Conservation (phyloP, 2,888 invertebrate species). For the Digitonthophagus gazella region DNA sequence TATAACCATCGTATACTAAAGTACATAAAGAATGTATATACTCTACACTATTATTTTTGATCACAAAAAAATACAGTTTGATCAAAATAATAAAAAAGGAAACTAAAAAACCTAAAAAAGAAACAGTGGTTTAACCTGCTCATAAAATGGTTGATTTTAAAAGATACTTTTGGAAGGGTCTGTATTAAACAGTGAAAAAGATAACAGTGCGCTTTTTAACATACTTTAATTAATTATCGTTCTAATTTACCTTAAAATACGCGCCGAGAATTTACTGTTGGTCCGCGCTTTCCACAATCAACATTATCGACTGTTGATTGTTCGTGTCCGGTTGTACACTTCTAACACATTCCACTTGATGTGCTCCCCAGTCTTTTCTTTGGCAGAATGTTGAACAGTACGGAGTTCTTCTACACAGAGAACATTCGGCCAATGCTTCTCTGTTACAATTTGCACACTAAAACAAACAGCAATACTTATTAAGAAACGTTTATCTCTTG, state of each 20-base stretch:
- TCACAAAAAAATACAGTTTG: too few species aligned
- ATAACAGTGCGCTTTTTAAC: background rate
- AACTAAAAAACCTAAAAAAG: background rate
- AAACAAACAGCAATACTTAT: conserved; percentile 33
- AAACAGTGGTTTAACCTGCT: too few species aligned
- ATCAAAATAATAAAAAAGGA: background rate
- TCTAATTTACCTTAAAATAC: background rate
- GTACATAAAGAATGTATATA: background rate
- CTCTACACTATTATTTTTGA: too few species aligned
- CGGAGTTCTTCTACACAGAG: conserved; percentile 79
- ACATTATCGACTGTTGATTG: conserved; percentile 75
- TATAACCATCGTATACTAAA: background rate
- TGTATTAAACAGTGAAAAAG: background rate
- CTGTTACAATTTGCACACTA: conserved; percentile 89
- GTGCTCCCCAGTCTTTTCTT: conserved; percentile 84
- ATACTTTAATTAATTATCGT: background rate
- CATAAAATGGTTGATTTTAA: too few species aligned
- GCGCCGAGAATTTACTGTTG: conserved; percentile 49
- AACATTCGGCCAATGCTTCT: conserved; percentile 84
- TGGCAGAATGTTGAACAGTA: conserved; percentile 90
- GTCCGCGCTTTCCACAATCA: conserved; percentile 76
- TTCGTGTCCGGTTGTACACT: conserved; percentile 60
- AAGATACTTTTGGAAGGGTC: too few species aligned
- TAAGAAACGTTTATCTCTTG: conserved; percentile 6
- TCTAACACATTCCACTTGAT: conserved; percentile 81